Evolutionary conservation across 2,113 vertebrate genomes (phyloP).

Genomic region (Paramormyrops kingsleyae): DNA sequence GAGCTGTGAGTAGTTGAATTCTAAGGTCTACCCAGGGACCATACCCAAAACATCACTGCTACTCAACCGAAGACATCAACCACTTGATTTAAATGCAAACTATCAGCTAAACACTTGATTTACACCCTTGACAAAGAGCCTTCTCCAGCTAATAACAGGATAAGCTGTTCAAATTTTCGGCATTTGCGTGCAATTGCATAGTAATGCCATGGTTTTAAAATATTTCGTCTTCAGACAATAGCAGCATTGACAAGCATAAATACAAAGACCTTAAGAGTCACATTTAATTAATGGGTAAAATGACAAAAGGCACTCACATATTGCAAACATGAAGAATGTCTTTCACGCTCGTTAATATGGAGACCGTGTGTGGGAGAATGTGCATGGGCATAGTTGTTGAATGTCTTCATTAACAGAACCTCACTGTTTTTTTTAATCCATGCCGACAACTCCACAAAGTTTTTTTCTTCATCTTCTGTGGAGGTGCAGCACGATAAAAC

Average conservation of each 20-base stretch:
- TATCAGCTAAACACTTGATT: neutral
- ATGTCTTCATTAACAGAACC: slow-evolving; percentile 3
- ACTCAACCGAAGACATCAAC: neutral
- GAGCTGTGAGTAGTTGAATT: neutral
- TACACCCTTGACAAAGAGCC: neutral
- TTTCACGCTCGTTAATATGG: neutral
- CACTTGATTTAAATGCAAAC: neutral
- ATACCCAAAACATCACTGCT: neutral
- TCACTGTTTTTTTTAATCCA: neutral
- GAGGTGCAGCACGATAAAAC: neutral
- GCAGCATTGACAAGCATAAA: slow-evolving; percentile 6
- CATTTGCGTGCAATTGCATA: neutral
- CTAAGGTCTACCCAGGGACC: neutral
- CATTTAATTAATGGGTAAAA: neutral
- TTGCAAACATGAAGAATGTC: slow-evolving; percentile 1
- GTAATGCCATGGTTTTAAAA: neutral
- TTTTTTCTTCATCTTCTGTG: neutral
- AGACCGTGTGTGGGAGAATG: neutral
- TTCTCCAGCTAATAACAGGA: neutral
- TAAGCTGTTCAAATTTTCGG: neutral
- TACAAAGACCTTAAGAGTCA: neutral
- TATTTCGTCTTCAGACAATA: neutral
- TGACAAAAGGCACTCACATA: neutral
- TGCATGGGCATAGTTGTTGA: neutral
- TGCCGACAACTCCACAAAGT: neutral